Evolutionary conservation across 2,888 invertebrate genomes (phyloP).

Genomic region (Odontomyia ornata): DNA sequence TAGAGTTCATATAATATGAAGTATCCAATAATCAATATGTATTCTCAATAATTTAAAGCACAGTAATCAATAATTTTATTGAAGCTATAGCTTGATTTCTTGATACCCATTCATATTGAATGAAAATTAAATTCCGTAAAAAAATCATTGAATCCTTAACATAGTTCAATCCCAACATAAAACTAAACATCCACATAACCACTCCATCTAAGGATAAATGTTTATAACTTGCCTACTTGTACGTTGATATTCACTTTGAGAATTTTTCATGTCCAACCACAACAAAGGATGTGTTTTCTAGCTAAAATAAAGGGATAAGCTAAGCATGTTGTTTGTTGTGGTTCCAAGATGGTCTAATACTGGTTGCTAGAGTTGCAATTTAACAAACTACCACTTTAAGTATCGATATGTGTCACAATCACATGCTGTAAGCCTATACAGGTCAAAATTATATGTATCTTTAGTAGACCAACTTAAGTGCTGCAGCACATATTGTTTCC

Average conservation of each 20-base stretch:
- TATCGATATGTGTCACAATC: constrained; percentile 48
- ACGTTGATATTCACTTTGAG: constrained; percentile 11
- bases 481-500: not conserved
- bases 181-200: too few relatives aligned
- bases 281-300: constrained; percentile 28
- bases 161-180: too few relatives aligned
- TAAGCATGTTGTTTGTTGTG: constrained; percentile 36
- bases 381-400: constrained; percentile 48
- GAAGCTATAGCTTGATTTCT: too few relatives aligned
- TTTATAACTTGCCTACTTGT: not conserved
- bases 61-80: too few relatives aligned
- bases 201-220: too few relatives aligned
- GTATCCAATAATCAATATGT: too few relatives aligned
- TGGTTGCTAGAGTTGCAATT: constrained; percentile 38
- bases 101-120: too few relatives aligned
- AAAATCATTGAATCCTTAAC: too few relatives aligned
- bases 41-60: too few relatives aligned
- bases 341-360: constrained; percentile 4
- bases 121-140: too few relatives aligned
- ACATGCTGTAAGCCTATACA: constrained; percentile 23
- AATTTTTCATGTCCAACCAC: constrained; percentile 37
- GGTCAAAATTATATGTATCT: constrained; percentile 4
- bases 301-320: constrained; percentile 10
- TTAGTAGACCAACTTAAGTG: not conserved
- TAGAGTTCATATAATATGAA: too few relatives aligned